Conservation (phyloP, 2,113 vertebrate genomes). For the Anseranas semipalmata region DNA sequence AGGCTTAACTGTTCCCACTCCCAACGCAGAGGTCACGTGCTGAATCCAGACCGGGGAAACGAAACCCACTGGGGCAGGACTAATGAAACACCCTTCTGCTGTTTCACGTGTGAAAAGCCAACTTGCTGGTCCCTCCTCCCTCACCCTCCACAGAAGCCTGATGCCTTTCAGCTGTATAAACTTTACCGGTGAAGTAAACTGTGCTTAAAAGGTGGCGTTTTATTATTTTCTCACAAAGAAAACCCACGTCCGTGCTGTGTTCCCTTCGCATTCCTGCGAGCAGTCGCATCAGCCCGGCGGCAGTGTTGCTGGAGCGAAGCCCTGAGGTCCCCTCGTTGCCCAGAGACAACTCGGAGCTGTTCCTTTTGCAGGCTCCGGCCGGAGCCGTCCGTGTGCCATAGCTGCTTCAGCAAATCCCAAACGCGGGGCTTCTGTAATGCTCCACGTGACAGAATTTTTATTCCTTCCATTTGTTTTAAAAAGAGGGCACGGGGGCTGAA, state of each 20-base stretch:
- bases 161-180: background rate
- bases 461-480: background rate
- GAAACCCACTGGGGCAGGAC: background rate
- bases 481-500: background rate
- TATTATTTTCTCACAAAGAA: background rate
- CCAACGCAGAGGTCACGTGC: background rate
- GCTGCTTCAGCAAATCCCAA: background rate
- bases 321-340: constrained; percentile 36
- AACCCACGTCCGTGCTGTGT: background rate
- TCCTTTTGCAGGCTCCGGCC: background rate
- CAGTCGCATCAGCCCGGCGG: constrained; percentile 28
- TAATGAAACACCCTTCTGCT: background rate
- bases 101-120: background rate
- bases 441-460: background rate
- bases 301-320: constrained; percentile 33
- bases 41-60: background rate
- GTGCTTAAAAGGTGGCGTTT: background rate
- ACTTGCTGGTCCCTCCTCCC: background rate
- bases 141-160: background rate
- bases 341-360: constrained; percentile 46
- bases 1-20: background rate
- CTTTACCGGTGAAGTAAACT: background rate
- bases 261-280: background rate
- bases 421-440: background rate
- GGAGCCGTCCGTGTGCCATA: background rate